phyloP scores from a whole-genome alignment of 2,888 invertebrate species.

The Mythimna albipuncta region DNA sequence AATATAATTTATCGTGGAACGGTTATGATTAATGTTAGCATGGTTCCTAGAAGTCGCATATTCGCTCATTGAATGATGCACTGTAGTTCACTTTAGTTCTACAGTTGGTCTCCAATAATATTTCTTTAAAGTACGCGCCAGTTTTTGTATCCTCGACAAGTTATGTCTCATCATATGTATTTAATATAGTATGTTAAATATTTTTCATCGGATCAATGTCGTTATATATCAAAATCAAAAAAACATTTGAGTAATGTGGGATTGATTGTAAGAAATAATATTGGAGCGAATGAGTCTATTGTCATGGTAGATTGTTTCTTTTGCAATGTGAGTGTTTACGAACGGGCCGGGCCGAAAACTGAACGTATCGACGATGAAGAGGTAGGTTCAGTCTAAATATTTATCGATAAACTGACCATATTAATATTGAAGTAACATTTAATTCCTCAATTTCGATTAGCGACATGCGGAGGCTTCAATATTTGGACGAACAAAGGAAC shows the following conservation, averaged over 20 bases:
- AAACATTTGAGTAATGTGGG: slow-evolving; percentile 35
- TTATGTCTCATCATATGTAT: neutral
- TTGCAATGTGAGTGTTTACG: slow-evolving; percentile 87
- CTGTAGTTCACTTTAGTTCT: slow-evolving; percentile 67
- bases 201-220: neutral
- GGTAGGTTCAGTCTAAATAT: slow-evolving; percentile 87
- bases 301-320: slow-evolving; percentile 91
- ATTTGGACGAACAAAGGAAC: slow-evolving; percentile 82
- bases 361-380: slow-evolving; percentile 86
- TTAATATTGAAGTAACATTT: slow-evolving; percentile 66
- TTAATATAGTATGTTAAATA: neutral
- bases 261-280: slow-evolving; percentile 81
- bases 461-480: slow-evolving; percentile 85
- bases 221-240: neutral
- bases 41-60: slow-evolving; percentile 61
- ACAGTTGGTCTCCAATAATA: slow-evolving; percentile 85
- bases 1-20: slow-evolving; percentile 44
- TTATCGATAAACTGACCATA: slow-evolving; percentile 69
- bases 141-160: slow-evolving; percentile 3
- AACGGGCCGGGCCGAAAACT: slow-evolving; percentile 86
- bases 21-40: slow-evolving; percentile 54
- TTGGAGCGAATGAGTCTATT: slow-evolving; percentile 89
- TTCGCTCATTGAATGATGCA: slow-evolving; percentile 66
- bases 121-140: slow-evolving; percentile 71
- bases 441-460: slow-evolving; percentile 88